phyloP scores from a whole-genome alignment of 2,888 invertebrate species.

The Aleiodes alternator region DNA sequence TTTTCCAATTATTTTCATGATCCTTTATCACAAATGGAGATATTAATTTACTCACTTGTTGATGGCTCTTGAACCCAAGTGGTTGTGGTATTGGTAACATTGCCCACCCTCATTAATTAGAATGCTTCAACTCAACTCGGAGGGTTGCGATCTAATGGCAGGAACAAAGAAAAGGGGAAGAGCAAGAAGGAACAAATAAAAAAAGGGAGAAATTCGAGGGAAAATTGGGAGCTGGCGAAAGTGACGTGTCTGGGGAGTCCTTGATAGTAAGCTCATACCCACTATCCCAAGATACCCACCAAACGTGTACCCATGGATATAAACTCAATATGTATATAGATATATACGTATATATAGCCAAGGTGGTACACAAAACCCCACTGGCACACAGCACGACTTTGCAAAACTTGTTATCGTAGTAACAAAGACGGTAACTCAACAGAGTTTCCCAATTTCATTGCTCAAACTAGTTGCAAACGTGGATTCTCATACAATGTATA shows the following conservation, averaged over 20 bases:
- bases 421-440: conserved; percentile 42
- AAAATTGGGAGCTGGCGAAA: conserved; percentile 21
- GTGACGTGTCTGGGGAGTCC: conserved; percentile 31
- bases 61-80: too few relatives aligned
- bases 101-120: conserved; percentile 20
- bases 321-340: not conserved
- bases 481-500: conserved; percentile 29
- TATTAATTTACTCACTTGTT: too few relatives aligned
- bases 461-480: conserved; percentile 43
- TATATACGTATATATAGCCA: not conserved
- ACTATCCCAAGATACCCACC: conserved; percentile 22
- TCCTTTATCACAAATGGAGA: too few relatives aligned
- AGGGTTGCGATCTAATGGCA: not conserved
- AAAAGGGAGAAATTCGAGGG: conserved; percentile 17
- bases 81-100: not conserved
- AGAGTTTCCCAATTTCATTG: conserved; percentile 43
- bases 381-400: conserved; percentile 52
- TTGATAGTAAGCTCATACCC: conserved; percentile 28
- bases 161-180: conserved; percentile 41
- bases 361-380: conserved; percentile 11
- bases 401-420: conserved; percentile 40
- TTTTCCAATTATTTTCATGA: not conserved
- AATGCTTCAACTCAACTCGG: conserved; percentile 41
- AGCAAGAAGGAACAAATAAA: conserved; percentile 27
- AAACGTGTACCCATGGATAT: conserved; percentile 23